These are phyloP conservation scores for Peromyscus maniculatus DNA, from an alignment of 2,113 vertebrate species.

Conservation along the genomic window DNA sequence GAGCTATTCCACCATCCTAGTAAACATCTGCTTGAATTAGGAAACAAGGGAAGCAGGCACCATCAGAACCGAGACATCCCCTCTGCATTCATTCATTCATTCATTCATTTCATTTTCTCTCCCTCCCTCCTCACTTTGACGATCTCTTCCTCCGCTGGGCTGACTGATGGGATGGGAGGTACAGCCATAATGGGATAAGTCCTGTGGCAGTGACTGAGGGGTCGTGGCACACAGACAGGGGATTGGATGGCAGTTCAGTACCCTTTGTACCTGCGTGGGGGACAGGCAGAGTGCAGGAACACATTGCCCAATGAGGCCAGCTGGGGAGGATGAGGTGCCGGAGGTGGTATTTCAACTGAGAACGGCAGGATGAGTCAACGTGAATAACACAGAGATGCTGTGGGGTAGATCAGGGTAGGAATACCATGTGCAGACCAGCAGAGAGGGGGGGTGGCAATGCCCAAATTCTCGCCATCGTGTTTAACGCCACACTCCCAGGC, in stretches of 20 bases:
- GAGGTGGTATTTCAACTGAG: constrained; percentile 24
- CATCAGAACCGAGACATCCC: background rate
- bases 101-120: background rate
- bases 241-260: background rate
- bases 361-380: constrained; percentile 27
- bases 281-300: background rate
- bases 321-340: background rate
- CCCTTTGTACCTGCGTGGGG: background rate
- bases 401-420: background rate
- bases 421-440: background rate
- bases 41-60: constrained; percentile 3
- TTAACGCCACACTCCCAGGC: background rate
- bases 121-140: constrained; percentile 25
- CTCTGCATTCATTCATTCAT: background rate
- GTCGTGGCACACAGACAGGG: background rate
- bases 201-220: background rate
- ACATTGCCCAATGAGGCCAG: background rate
- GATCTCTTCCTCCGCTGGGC: background rate
- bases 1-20: background rate
- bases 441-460: background rate
- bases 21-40: background rate
- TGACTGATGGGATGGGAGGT: background rate
- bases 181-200: background rate
- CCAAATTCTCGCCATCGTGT: background rate
- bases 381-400: background rate